Evolutionary conservation across 2,797 vertebrate genomes (phyloP), one percentile per base, ranked within the genome.

Genomic region (Knipowitschia caucasica): DNA sequence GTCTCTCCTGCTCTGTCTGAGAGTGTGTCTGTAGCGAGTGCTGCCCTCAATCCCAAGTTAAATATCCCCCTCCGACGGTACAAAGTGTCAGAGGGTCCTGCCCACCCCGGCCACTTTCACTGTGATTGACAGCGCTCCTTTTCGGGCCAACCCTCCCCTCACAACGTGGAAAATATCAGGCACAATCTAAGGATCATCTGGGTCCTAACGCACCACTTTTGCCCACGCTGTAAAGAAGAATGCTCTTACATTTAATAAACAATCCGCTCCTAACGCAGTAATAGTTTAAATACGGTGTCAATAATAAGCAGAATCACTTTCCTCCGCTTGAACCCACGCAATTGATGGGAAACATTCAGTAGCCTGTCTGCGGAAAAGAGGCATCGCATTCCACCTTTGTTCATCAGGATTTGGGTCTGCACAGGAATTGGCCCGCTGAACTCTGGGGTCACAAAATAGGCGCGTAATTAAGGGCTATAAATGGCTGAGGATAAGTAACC

Each of bases 51-150:
- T 87, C 87, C 87, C 88, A 86, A 90, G 86, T 90, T 89, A 89
- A 89, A 91, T 91, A 91, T 87, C 83, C 84, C 85, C 83, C 85
- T 85, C 86, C 78, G 78, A 80, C 82, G 76, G 78, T 83, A 86
- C 86, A 79, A 87, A 89, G 88, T 86, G 84, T 90, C 82, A 89
- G 68, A 76, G 75, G 78, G 85, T 71, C 77, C 85, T 87, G 89
- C 87, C 85, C 85, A 87, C 86, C 82, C 73, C 78, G 80, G 78
- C 85, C 86, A 86, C 85, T 91, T 88, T 89, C 85, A 75, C 85
- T 85, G 67, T 91, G 89, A 91, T 84, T 88, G 85, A 87, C 89
- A 87, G 76, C 83, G 60, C 59, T 66, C 67, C 66, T 69, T 71
- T 67, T 65, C 40, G 43, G 27, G 56, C 53, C 51, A 52, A 64